These are phyloP conservation scores for Bellardia pandia DNA, from an alignment of 2,888 invertebrate genomes.

Conservation along the genomic window DNA sequence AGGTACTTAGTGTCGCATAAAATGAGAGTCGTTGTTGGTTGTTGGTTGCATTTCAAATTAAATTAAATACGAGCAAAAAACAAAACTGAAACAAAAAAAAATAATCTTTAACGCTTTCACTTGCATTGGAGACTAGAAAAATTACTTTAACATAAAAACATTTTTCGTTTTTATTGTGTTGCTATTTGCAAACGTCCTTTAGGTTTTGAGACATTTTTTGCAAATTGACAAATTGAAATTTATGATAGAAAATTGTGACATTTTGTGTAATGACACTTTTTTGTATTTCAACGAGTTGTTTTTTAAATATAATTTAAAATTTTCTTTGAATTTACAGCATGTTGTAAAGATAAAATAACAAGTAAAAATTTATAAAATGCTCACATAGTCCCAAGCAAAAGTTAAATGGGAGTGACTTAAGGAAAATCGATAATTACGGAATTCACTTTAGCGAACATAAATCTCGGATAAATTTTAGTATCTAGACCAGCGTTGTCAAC, in stretches of 20 bases:
- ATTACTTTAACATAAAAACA: background rate
- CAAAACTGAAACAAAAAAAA: slow-evolving; percentile 32
- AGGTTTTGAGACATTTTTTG: slow-evolving; percentile 1
- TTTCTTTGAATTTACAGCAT: background rate
- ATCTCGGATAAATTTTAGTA: no score
- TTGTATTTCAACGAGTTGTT: background rate
- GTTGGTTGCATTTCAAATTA: slow-evolving; percentile 48
- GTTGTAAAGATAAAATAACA: no score
- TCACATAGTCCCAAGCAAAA: no score
- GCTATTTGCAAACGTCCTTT: background rate
- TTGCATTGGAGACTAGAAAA: slow-evolving; percentile 49
- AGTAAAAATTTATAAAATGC: no score
- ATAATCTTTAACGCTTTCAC: slow-evolving; percentile 67
- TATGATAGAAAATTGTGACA: background rate
- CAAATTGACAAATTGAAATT: slow-evolving; percentile 1
- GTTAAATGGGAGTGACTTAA: no score
- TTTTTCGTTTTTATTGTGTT: slow-evolving; percentile 2
- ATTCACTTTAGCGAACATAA: no score
- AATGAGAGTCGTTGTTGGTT: slow-evolving; percentile 17
- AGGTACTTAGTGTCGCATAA: slow-evolving; percentile 53
- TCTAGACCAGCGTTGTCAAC: no score
- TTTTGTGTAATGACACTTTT: slow-evolving; percentile 5
- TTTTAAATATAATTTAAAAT: background rate
- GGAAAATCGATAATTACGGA: no score
- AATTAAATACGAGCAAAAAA: slow-evolving; percentile 53